A percentile compares a stretch with the other conserved stretches of the same genome.
phyloP scores from a whole-genome alignment of 2,113 vertebrate species.

The Vimba vimba region DNA sequence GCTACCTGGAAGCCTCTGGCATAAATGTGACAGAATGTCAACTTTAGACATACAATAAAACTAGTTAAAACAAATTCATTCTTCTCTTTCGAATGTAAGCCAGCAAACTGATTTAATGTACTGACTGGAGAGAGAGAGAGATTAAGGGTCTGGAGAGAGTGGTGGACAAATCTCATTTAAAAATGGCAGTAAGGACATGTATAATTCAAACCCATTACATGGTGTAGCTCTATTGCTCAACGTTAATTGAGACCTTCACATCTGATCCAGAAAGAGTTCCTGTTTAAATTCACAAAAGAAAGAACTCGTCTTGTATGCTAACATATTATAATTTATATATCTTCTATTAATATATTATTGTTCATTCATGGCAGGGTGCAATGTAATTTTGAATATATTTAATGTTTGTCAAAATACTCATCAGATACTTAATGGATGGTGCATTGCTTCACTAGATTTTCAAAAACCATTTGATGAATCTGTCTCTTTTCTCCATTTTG shows the following conservation, averaged over 20 bases:
- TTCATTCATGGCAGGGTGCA: background rate
- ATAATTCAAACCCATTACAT: constrained; percentile 52
- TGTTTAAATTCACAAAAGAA: constrained; percentile 40
- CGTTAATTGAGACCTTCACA: constrained; percentile 44
- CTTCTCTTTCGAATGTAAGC: background rate
- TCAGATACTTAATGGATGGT: background rate
- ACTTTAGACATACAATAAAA: constrained; percentile 3
- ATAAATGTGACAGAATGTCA: constrained; percentile 12
- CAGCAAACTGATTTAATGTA: constrained; percentile 28
- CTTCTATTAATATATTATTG: background rate
- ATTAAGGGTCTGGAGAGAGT: constrained; percentile 3
- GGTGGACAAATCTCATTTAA: constrained; percentile 48
- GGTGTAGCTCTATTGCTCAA: constrained; percentile 37
- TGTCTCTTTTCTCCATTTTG: background rate
- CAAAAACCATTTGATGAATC: constrained; percentile 8
- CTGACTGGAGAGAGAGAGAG: constrained; percentile 2
- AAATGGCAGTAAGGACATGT: constrained; percentile 45
- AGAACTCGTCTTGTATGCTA: background rate
- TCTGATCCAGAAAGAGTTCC: constrained; percentile 37
- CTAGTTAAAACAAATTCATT: constrained; percentile 5
- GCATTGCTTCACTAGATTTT: background rate
- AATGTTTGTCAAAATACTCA: constrained; percentile 18
- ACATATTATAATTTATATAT: constrained; percentile 2
- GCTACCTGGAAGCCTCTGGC: constrained; percentile 8
- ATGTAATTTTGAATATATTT: constrained; percentile 10